Evolutionary conservation across 2,113 vertebrate genomes (phyloP), one percentile per base, ranked within the genome.

Genomic region (Lophius piscatorius): DNA sequence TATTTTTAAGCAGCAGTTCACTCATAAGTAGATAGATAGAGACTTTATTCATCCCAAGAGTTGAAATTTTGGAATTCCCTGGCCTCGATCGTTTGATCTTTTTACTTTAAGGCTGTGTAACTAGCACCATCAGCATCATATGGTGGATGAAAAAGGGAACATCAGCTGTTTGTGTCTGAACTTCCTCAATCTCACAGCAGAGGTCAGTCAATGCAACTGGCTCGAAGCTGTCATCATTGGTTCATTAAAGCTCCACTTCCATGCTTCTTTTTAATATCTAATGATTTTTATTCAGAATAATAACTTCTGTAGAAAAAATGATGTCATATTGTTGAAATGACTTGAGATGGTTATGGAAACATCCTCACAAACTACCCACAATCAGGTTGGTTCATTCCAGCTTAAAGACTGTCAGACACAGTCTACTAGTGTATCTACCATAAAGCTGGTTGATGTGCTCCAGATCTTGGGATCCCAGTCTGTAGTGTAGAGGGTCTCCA

Each of bases 401-500:
- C n/a, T n/a, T n/a, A n/a, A n/a, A n/a, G n/a, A n/a, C n/a, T n/a
- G n/a, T n/a, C n/a, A n/a, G n/a, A n/a, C n/a, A n/a, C n/a, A n/a
- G n/a, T n/a, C 26, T 28, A 3, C 9, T 6, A 28, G 5, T 6
- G 26, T 39, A 17, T 7, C 5, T 6, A 50, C 90, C 90, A 0
- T 91, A 91, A 46, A 91, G 86, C 52, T 72, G 65, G 10, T 75
- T 86, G 63, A 91, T 87, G 42, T 72, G 80, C 9, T 62, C 51
- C 34, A 66, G 66, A 44, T 91, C 90, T 6, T 70, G 77, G 1
- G 39, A 4, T 21, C 69, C 74, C 44, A 91, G 61, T 29, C 44
- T 61, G 64, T 87, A 91, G 28, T 84, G 70, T 2, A 92, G 74
- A 0, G 92, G 90, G 74, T 93, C 91, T 29, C 88, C 90, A 3